Evolutionary conservation across 2,797 vertebrate genomes (phyloP).

Genomic region (Falco rusticolus): DNA sequence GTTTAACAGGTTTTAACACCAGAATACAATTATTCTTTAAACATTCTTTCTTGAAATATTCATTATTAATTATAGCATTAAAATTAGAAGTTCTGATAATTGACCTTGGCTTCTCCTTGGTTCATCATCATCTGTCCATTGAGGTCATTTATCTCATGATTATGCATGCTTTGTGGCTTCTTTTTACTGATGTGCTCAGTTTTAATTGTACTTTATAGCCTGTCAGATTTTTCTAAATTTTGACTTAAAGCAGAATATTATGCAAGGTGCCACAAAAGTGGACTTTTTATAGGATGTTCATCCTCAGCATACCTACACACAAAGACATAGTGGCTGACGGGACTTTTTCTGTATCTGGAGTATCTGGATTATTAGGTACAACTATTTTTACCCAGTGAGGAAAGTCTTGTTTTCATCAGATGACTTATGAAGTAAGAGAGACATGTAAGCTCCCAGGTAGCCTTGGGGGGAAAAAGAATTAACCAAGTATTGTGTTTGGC

Average conservation of each 20-base stretch:
- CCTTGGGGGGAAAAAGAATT: background rate
- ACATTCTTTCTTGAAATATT: conserved; percentile 74
- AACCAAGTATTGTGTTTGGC: background rate
- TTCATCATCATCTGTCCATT: conserved; percentile 65
- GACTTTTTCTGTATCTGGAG: background rate
- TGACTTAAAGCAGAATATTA: conserved; percentile 57
- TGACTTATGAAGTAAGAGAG: background rate
- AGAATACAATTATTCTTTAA: conserved; percentile 81
- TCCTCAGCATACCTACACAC: background rate
- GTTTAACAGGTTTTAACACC: conserved; percentile 79
- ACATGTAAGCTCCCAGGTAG: background rate
- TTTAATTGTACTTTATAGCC: conserved; percentile 75
- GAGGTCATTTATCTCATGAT: conserved; percentile 76
- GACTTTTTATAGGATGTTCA: background rate
- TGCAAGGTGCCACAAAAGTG: conserved; percentile 6
- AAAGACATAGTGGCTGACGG: background rate
- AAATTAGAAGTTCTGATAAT: conserved; percentile 81
- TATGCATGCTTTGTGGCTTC: conserved; percentile 72
- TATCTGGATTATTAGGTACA: background rate
- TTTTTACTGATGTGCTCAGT: conserved; percentile 55
- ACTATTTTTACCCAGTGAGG: background rate
- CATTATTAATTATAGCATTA: conserved; percentile 80
- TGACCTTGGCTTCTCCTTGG: conserved; percentile 82
- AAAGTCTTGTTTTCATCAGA: background rate
- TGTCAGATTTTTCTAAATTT: conserved; percentile 70